Base-by-base conservation (phyloP, 2,888 invertebrate genomes). In the Eupithecia dodoneata region DNA sequence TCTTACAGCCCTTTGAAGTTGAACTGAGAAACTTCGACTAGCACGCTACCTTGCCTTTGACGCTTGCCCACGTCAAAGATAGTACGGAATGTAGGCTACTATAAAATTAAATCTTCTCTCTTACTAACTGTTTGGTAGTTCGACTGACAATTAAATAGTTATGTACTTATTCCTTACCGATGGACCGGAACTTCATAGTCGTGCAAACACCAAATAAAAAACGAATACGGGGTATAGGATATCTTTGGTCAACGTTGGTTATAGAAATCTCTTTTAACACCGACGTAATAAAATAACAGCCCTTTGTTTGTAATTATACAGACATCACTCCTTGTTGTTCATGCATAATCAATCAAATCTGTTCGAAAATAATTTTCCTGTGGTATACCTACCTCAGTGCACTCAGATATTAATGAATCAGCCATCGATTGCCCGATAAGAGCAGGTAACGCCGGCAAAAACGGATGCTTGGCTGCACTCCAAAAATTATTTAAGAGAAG, bases 321-420 rank as follows among this genome's bases (percentile, higher is more conserved):
- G 30, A 30, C 10, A 12, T 12, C 30, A 63, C 18, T 59, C 10
- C 18, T 55, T 55, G n/a, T n/a, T 55, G 55, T 9, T 1, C 18
- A 10, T 59, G 18, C 59, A 59, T 18, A 18, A 10, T 59, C 7
- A 18, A 59, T 66, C 0, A 44, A 42, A 10, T n/a, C 45, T 10
- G 69, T 44, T 69, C n/a, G 69, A 45, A 47, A 12, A 70, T 70
- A 70, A 70, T 45, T 44, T 69, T 69, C 18, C 66, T 7, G 42
- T 18, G 47, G 70, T 49, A 10, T 55, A 52, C 52, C 18, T 10
- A 42, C 44, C n/a, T 49, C 13, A 45, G 79, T 78, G 79, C 79
- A 77, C 80, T 80, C 75, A 66, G 77, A 78, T 76, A 78, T 80
- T 78, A 80, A 82, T 81, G 80, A 81, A 81, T 81, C 77, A 47